Base-by-base conservation (phyloP, 2,888 invertebrate genomes). In the Leptothorax acervorum region DNA sequence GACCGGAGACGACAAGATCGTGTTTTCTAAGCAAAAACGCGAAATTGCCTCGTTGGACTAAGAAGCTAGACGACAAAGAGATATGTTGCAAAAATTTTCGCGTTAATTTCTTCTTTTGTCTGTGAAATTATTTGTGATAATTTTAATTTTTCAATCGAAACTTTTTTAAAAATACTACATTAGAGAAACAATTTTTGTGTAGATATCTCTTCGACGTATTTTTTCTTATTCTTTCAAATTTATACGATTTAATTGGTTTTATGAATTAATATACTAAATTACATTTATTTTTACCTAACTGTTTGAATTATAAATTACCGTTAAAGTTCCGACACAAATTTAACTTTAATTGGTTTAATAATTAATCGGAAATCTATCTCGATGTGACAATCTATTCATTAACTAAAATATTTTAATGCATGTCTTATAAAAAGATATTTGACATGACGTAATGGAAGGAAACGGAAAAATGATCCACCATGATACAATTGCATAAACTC, bases 11-110 rank as follows among this genome's bases (percentile, higher is more conserved):
- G 55, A 70, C 68, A 48, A 18, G 68, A 68, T 78, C 70, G 55
- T 57, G 70, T 70, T 78, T 78, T 70, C 78, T 55, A 57, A 70
- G 78, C 57, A 70, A 78, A 78, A 78, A 45, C 45, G n/a, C 15
- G 28, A 48, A 55, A 78, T 55, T 78, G 68, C 31, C 57, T 78
- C 31, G 55, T 42, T 53, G 11, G 11, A 51, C 48, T 28, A 35
- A 68, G 53, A 23, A 70, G 28, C 70, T 57, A 57, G 57, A 70
- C 15, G 78, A 45, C n/a, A 35, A 57, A 57, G 23, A 68, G 45
- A 42, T 42, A 23, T 11, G n/a, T 68, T 55, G 53, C 31, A 68
- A 68, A 63, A 73, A 39, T 23, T 11, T 53, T 15, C 0, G 15
- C 51, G 8, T 39, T 35, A 63, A 75, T 63, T 39, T 42, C 39